These are phyloP conservation scores for Pseudolaguvia tuberculata DNA, from an alignment of 2,113 vertebrate species.

Conservation along the genomic window DNA sequence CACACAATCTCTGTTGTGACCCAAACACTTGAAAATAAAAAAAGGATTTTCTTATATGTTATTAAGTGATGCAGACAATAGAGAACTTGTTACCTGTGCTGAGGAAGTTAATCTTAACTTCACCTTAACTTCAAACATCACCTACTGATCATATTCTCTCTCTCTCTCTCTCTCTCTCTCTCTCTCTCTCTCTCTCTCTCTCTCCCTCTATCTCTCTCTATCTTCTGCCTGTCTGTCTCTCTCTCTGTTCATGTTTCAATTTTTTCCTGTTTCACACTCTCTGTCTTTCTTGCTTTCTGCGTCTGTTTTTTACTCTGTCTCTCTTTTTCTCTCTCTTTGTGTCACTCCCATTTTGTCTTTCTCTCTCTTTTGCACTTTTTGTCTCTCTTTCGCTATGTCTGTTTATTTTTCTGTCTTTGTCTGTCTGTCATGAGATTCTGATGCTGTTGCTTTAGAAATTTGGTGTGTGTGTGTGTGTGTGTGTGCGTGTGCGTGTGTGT, in stretches of 20 bases:
- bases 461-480: background rate
- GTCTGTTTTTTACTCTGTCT: too few species aligned
- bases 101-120: conserved; percentile 15
- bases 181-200: background rate
- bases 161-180: background rate
- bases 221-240: background rate
- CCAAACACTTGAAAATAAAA: background rate
- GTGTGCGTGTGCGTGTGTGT: background rate
- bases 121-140: conserved; percentile 13
- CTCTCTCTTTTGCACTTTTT: background rate
- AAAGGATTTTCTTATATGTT: conserved; percentile 13
- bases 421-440: background rate
- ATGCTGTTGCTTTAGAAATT: background rate
- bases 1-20: background rate
- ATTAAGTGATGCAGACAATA: conserved; percentile 26
- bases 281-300: too few species aligned
- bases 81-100: conserved; percentile 23
- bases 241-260: too few species aligned
- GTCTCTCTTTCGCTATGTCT: background rate
- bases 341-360: background rate
- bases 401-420: background rate
- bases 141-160: conserved; percentile 12
- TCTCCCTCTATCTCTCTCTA: too few species aligned
- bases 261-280: too few species aligned
- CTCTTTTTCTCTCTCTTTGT: background rate